phyloP scores from a whole-genome alignment of 2,113 vertebrate species.

The Otocyon megalotis region DNA sequence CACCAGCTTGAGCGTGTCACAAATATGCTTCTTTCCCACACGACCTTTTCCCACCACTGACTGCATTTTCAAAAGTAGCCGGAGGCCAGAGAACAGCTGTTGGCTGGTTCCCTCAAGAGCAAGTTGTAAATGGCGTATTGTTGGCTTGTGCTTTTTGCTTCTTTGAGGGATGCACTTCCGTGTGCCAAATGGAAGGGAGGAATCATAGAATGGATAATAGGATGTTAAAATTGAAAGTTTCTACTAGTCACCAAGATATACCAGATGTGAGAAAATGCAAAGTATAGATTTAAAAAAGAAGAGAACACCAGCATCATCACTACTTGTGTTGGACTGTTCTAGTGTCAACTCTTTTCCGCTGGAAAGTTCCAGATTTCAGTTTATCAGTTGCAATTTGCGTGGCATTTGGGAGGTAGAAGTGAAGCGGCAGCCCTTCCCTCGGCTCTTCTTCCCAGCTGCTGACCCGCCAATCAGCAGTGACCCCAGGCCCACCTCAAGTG shows the following conservation, averaged over 20 bases:
- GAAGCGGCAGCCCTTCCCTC: background rate
- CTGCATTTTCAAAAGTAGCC: slow-evolving; percentile 44
- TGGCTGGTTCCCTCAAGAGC: background rate
- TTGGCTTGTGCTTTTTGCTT: background rate
- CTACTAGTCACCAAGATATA: background rate
- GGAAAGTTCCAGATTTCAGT: background rate
- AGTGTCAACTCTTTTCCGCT: background rate
- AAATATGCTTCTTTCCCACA: background rate
- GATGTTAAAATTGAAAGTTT: background rate
- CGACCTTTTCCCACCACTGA: background rate
- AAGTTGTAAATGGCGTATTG: background rate
- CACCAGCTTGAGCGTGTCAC: background rate
- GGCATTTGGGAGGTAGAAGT: background rate
- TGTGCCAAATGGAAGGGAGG: background rate
- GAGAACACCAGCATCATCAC: no score
- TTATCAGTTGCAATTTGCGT: background rate
- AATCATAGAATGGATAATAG: background rate
- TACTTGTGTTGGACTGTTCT: background rate
- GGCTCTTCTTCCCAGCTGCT: background rate
- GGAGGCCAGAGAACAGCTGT: slow-evolving; percentile 40
- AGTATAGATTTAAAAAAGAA: background rate
- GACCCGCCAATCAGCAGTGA: accelerated
- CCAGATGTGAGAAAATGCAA: background rate
- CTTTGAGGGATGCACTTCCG: background rate
- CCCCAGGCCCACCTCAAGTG: background rate